Evolutionary conservation across 2,888 invertebrate species (phyloP), one percentile per base, ranked within the genome.

Genomic region (Eurytoma californica): DNA sequence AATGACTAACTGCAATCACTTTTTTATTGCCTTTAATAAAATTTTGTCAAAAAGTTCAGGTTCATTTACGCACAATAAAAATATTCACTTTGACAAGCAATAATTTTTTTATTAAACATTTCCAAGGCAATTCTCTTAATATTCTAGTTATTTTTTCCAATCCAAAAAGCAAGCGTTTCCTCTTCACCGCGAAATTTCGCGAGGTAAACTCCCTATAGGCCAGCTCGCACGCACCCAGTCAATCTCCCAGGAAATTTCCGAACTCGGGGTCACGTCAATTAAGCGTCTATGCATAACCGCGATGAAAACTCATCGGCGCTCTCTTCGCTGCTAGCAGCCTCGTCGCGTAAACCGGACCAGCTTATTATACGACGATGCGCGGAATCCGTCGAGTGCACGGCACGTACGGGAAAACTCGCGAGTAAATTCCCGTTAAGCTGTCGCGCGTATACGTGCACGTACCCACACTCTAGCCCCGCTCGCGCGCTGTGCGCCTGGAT

Each of bases 401-500:
- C 20, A 61, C 28, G 20, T 47, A 47, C 49, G 61, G 24, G 77
- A 77, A 60, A 68, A 63, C 24, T 51, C 61, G 67, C 14, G 16
- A 12, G 51, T 49, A 39, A 79, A 74, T 53, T 79, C 69, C 79
- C 79, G 79, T 79, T 79, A 79, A 79, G 65, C 51, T 39, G 49
- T 58, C 51, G 39, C 39, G 39, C 9, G 39, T 39, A 39, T 39
- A 9, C 9, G 39, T 39, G 39, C 39, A 39, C 39, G 7, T 7
- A 39, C 1, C 1, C 39, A 9, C 39, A 39, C 39, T 9, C 9
- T 9, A 2, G 24, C 24, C 24, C 24, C 24, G 24, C 24, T n/a
- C n/a, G 24, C 24, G 24, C 24, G 24, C 51, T 12, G 24, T 14
- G 12, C 66, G 49, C 51, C 39, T 7, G 39, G 39, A 39, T 39